These are phyloP conservation scores for Tenualosa ilisha DNA, from an alignment of 2,797 vertebrate genomes.

Conservation along the genomic window DNA sequence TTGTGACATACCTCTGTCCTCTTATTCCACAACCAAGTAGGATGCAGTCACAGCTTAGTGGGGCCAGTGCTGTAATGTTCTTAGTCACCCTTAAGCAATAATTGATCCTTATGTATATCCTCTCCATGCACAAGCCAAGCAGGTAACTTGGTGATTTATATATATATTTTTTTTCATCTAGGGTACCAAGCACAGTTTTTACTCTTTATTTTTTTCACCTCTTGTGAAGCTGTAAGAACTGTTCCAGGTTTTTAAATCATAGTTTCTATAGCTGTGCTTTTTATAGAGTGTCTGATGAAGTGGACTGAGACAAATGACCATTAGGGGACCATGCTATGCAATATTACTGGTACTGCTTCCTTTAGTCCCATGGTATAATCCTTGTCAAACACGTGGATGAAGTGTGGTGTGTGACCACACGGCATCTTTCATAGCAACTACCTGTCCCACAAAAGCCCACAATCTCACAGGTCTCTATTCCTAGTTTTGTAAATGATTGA, in stretches of 20 bases:
- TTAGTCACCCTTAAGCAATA: slow-evolving; percentile 7
- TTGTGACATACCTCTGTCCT: slow-evolving; percentile 28
- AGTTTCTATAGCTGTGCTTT: not conserved
- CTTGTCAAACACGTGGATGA: not conserved
- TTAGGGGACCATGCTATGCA: not conserved
- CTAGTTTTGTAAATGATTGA: not conserved
- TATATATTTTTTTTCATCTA: not conserved
- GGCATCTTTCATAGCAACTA: not conserved
- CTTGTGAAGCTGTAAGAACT: slow-evolving; percentile 18
- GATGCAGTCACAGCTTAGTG: slow-evolving; percentile 17
- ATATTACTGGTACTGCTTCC: not conserved
- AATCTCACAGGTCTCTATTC: not conserved
- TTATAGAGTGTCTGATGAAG: not conserved
- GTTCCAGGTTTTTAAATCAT: not conserved
- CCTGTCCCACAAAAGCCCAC: not conserved
- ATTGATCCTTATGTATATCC: slow-evolving; percentile 20
- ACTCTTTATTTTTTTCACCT: not conserved
- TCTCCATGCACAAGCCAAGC: slow-evolving; percentile 35
- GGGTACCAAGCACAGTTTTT: slow-evolving; percentile 14
- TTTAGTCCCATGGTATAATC: not conserved
- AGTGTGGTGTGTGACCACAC: not conserved
- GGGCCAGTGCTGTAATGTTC: not conserved
- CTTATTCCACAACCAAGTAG: slow-evolving; percentile 3
- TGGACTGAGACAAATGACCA: slow-evolving; percentile 1
- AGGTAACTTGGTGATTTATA: not conserved